Percentiles rank a stretch among this genome's conserved stretches.
phyloP scores from a whole-genome alignment of 2,888 invertebrate genomes.

The Volucella bombylans region DNA sequence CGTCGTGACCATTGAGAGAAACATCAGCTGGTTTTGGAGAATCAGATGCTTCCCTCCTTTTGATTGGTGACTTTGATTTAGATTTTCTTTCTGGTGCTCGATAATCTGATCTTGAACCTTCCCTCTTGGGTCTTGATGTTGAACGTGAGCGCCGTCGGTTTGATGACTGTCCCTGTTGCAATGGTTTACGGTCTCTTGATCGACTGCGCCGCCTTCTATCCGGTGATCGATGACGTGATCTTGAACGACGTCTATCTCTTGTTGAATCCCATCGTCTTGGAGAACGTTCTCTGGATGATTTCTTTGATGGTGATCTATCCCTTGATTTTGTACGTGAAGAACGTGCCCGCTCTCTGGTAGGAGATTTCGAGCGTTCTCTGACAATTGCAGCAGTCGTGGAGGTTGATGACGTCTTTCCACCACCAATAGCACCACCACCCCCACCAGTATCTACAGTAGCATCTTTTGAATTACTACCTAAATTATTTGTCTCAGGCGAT shows the following conservation, averaged over 20 bases:
- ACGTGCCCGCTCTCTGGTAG: slow-evolving; percentile 79
- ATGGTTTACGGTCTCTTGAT: slow-evolving; percentile 76
- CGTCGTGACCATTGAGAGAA: slow-evolving; percentile 63
- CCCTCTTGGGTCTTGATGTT: slow-evolving; percentile 74
- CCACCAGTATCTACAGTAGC: slow-evolving; percentile 65
- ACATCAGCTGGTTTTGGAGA: slow-evolving; percentile 59
- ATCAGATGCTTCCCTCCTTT: slow-evolving; percentile 67
- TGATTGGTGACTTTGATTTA: slow-evolving; percentile 76
- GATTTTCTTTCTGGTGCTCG: slow-evolving; percentile 76
- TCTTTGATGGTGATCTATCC: slow-evolving; percentile 79
- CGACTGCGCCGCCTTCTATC: slow-evolving; percentile 76
- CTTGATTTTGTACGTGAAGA: slow-evolving; percentile 79
- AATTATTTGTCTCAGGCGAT: slow-evolving; percentile 78
- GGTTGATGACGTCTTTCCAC: slow-evolving; percentile 42
- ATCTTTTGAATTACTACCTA: slow-evolving; percentile 74
- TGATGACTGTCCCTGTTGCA: slow-evolving; percentile 73
- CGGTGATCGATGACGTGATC: slow-evolving; percentile 76
- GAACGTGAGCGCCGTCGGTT: slow-evolving; percentile 77
- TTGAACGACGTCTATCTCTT: slow-evolving; percentile 75
- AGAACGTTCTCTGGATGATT: slow-evolving; percentile 78
- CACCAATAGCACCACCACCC: slow-evolving; percentile 36
- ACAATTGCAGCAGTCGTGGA: slow-evolving; percentile 60
- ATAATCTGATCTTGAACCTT: slow-evolving; percentile 71
- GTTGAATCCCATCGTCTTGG: slow-evolving; percentile 76
- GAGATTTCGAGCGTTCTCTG: slow-evolving; percentile 78